Conservation (phyloP, 2,888 invertebrate genomes). For the Agrypnus murinus region DNA sequence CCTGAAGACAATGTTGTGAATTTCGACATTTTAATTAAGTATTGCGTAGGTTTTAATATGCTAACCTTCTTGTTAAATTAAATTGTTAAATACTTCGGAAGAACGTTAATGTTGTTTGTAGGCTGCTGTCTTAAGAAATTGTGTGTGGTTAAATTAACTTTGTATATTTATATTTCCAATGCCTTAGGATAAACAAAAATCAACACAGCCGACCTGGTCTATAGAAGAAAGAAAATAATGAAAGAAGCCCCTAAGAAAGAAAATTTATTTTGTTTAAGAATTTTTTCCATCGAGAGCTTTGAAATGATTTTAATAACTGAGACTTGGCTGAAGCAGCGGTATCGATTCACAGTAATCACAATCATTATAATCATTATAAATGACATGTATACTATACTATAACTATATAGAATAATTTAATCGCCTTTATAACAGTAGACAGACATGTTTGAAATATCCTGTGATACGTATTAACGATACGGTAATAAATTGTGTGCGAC, state of each 20-base stretch:
- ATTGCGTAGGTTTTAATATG: slow-evolving; percentile 52
- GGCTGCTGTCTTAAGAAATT: slow-evolving; percentile 42
- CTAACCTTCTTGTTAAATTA: slow-evolving; percentile 51
- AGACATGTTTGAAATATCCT: not conserved
- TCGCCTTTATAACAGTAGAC: not conserved
- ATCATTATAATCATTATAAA: too few species aligned
- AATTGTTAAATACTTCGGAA: slow-evolving; percentile 50
- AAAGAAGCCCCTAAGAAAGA: not conserved
- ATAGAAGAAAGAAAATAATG: slow-evolving; percentile 28
- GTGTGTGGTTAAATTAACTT: slow-evolving; percentile 44
- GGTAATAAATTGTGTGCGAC: slow-evolving; percentile 9
- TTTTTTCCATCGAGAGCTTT: not conserved
- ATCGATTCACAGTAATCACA: too few species aligned
- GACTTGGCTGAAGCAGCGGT: not conserved
- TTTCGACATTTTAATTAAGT: slow-evolving; percentile 57
- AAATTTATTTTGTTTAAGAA: not conserved
- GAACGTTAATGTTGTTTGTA: slow-evolving; percentile 47
- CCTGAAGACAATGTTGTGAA: slow-evolving; percentile 47
- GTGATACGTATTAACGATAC: slow-evolving; percentile 24
- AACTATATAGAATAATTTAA: not conserved
- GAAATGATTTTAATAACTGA: not conserved
- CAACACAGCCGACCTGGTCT: slow-evolving; percentile 33
- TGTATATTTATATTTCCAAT: slow-evolving; percentile 41
- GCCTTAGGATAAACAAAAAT: slow-evolving; percentile 31
- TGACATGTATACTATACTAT: too few species aligned